Evolutionary conservation across 2,888 invertebrate species (phyloP).

Genomic region (Cyrtodaria siliqua): DNA sequence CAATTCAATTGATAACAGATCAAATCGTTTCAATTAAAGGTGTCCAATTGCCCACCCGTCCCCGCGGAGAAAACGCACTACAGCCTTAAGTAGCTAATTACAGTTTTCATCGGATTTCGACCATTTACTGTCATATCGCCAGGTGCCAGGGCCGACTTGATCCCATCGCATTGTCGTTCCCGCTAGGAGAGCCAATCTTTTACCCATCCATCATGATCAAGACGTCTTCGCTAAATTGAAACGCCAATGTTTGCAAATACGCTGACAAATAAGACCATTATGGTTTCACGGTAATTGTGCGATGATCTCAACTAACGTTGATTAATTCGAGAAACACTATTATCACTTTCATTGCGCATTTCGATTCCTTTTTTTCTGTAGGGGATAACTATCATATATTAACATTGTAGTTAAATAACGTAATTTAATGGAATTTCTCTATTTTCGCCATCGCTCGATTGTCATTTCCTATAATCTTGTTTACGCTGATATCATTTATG

Average conservation of each 20-base stretch:
- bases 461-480: conserved; percentile 38
- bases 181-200: conserved; percentile 55
- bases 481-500: conserved; percentile 28
- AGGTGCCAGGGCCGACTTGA: conserved; percentile 51
- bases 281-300: conserved; percentile 52
- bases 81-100: conserved; percentile 55
- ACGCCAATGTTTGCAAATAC: conserved; percentile 63
- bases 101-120: conserved; percentile 54
- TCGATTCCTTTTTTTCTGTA: neutral
- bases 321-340: conserved; percentile 55
- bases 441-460: conserved; percentile 12
- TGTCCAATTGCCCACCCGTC: conserved; percentile 42
- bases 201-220: conserved; percentile 62
- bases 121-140: conserved; percentile 53
- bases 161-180: conserved; percentile 51
- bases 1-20: too few relatives aligned
- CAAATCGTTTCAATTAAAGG: conserved; percentile 29
- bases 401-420: conserved; percentile 54
- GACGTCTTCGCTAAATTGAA: conserved; percentile 60
- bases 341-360: conserved; percentile 39
- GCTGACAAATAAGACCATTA: conserved; percentile 57
- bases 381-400: conserved; percentile 41
- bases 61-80: conserved; percentile 44
- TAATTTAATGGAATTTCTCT: conserved; percentile 32
- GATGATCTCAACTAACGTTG: conserved; percentile 51